Evolutionary conservation across 1,140 invertebrate genomes (phyloP).

Genomic region (Limonius californicus): DNA sequence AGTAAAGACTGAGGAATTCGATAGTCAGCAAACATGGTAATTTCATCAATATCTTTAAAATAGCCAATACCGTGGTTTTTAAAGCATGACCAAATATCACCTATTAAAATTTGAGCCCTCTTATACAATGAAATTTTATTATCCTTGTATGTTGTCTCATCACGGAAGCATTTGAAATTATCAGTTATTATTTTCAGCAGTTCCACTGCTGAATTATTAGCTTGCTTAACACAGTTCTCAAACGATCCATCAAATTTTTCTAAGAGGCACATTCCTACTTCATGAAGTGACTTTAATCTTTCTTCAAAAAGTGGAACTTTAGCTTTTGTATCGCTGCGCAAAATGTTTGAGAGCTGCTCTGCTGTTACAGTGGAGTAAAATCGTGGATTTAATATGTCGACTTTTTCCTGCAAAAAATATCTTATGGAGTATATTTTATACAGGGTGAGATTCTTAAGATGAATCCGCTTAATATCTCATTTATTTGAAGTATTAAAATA

Average conservation of each 20-base stretch:
- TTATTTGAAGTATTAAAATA: no score
- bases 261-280: conserved; percentile 72
- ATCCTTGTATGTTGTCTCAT: conserved; percentile 70
- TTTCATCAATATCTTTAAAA: no score
- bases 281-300: conserved; percentile 69
- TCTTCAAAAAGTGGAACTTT: conserved; percentile 70
- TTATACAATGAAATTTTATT: conserved; percentile 82
- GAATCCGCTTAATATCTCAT: no score
- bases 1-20: conserved; percentile 89
- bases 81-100: conserved; percentile 89
- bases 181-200: no score
- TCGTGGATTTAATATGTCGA: no score
- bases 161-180: conserved; percentile 82
- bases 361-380: conserved; percentile 72
- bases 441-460: no score
- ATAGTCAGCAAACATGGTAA: conserved; percentile 98
- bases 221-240: no score
- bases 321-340: conserved; percentile 67
- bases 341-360: no score
- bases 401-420: no score
- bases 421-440: no score
- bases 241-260: no score
- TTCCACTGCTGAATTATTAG: conserved; percentile 75
- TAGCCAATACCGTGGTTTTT: conserved; percentile 69
- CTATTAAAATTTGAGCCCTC: no score